Evolutionary conservation across 2,113 vertebrate species (phyloP).

Genomic region (human (Homo sapiens)): DNA sequence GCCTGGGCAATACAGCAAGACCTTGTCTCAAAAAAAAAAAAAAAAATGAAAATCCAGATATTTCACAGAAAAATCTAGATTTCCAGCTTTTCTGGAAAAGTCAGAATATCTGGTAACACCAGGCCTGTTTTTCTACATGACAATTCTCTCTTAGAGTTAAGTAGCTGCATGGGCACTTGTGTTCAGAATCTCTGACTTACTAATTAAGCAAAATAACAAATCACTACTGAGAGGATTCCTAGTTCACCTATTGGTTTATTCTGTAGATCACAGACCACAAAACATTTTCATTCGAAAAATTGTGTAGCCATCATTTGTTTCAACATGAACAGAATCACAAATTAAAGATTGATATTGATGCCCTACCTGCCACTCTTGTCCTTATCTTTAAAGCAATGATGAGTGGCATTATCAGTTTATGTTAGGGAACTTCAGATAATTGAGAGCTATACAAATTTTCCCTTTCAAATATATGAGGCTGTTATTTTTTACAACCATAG

Average conservation of each 20-base stretch:
- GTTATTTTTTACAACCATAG: constrained; percentile 11
- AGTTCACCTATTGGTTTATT: background rate
- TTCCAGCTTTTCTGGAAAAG: background rate
- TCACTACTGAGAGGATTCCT: background rate
- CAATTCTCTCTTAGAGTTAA: background rate
- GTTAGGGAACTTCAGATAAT: constrained; percentile 1
- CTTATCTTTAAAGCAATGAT: background rate
- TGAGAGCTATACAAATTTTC: background rate
- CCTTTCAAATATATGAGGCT: background rate
- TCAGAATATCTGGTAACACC: background rate
- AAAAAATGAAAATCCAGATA: background rate
- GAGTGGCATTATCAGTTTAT: background rate
- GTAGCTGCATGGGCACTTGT: background rate
- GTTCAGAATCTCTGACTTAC: background rate
- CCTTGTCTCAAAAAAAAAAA: too few species aligned
- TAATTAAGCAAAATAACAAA: background rate
- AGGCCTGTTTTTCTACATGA: background rate
- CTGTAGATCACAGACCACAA: background rate
- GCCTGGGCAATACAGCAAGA: too few species aligned
- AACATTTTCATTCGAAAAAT: background rate
- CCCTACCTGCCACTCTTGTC: background rate
- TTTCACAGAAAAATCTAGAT: background rate
- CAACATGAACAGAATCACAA: background rate
- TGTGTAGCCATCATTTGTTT: background rate
- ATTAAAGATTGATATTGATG: background rate